phyloP scores from a whole-genome alignment of 2,888 invertebrate species.

The Lasioglossum malachurum region DNA sequence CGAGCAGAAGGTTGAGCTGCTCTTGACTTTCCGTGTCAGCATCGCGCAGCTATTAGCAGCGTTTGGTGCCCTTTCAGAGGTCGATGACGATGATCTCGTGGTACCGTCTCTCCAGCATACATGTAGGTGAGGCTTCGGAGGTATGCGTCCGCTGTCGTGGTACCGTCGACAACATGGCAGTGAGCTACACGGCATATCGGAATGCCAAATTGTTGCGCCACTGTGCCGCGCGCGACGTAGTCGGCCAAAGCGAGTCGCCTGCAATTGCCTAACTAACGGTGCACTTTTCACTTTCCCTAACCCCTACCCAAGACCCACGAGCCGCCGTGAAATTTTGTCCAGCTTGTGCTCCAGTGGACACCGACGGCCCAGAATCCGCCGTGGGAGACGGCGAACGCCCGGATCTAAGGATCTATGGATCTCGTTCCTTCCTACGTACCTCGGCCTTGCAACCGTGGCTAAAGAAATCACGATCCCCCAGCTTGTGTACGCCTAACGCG shows the following conservation, averaged over 20 bases:
- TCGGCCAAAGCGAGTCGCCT: conserved; percentile 73
- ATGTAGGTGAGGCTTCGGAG: conserved; percentile 65
- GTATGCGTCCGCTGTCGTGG: conserved; percentile 55
- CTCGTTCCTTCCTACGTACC: neutral
- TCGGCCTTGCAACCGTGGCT: neutral
- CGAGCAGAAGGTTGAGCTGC: neutral
- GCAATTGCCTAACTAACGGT: conserved; percentile 80
- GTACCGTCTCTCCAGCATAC: conserved; percentile 35
- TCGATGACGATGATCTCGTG: conserved; percentile 52
- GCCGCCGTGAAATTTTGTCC: conserved; percentile 71
- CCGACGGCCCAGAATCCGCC: conserved; percentile 72
- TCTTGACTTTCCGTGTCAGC: neutral
- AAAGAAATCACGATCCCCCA: neutral
- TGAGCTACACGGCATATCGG: conserved; percentile 71
- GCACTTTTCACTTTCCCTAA: conserved; percentile 82
- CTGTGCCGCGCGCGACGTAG: conserved; percentile 67
- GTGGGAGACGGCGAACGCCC: conserved; percentile 5
- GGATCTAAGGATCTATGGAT: neutral
- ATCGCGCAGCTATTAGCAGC: neutral
- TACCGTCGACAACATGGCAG: conserved; percentile 24
- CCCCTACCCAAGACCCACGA: conserved; percentile 52
- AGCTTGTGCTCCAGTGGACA: conserved; percentile 27
- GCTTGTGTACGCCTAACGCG: neutral
- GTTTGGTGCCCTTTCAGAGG: conserved; percentile 28
- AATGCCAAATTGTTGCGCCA: conserved; percentile 84